phyloP scores from a whole-genome alignment of 2,113 vertebrate species.

The Paramormyrops kingsleyae region DNA sequence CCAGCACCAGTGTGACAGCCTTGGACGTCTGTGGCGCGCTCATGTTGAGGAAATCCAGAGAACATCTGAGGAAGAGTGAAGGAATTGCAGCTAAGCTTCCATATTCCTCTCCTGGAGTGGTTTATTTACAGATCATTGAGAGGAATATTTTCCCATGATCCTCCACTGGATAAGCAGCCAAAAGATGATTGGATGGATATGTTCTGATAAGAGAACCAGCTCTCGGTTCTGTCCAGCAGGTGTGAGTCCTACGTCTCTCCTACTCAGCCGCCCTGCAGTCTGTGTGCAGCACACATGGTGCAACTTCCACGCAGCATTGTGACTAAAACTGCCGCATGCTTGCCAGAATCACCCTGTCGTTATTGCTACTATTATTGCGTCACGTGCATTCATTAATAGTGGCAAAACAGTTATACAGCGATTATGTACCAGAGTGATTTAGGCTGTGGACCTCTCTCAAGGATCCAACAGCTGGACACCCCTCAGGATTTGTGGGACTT shows the following conservation, averaged over 20 bases:
- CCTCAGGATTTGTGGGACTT: not conserved
- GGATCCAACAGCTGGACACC: not conserved
- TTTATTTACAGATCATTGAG: not conserved
- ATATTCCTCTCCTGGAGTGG: not conserved
- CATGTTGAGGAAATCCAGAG: not conserved
- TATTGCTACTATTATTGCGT: not conserved
- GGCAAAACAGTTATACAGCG: not conserved
- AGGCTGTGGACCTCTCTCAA: not conserved
- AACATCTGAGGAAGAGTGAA: not conserved
- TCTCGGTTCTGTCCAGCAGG: not conserved
- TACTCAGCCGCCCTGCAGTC: not conserved
- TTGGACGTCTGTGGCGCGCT: not conserved
- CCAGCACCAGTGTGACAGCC: not conserved
- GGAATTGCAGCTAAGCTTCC: not conserved
- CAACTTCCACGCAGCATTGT: not conserved
- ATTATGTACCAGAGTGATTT: not conserved
- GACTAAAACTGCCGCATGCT: not conserved
- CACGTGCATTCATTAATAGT: not conserved
- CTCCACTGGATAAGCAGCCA: not conserved
- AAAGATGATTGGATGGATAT: not conserved
- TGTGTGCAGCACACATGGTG: not conserved
- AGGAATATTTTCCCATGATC: not conserved
- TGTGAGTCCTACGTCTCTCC: not conserved
- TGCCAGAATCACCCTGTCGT: not conserved
- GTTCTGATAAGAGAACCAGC: not conserved